Percentiles rank a stretch among this genome's conserved stretches.
Conservation (phyloP, 2,113 vertebrate genomes). For the Gavia stellata region DNA sequence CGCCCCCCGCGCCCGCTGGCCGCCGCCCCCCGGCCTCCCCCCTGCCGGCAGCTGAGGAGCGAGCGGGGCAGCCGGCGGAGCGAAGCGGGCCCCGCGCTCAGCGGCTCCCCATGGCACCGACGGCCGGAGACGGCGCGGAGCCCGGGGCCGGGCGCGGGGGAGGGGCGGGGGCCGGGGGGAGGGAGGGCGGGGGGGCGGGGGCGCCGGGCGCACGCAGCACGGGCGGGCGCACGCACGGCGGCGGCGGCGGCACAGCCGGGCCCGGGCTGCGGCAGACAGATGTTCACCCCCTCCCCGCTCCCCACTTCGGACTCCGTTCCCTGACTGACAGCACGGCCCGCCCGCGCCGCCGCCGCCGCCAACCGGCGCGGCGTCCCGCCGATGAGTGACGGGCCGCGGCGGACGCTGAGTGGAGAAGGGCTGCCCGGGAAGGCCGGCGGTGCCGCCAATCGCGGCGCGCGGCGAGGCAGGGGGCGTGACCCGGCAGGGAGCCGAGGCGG, state of each 20-base stretch:
- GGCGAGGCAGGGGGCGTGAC: background rate
- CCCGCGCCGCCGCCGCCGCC: background rate
- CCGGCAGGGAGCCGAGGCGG: background rate
- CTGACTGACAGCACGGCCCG: slow-evolving; percentile 20
- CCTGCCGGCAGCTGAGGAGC: slow-evolving; percentile 43
- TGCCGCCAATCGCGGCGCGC: background rate
- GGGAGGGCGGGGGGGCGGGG: background rate
- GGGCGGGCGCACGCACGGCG: slow-evolving; percentile 36
- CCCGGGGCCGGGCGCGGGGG: slow-evolving; percentile 2
- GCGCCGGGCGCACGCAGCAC: slow-evolving; percentile 63
- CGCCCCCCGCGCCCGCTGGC: slow-evolving; percentile 17
- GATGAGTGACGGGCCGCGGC: background rate
- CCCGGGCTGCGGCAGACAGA: slow-evolving; percentile 70
- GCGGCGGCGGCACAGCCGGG: slow-evolving; percentile 36
- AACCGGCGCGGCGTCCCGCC: background rate
- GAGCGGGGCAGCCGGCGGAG: slow-evolving; percentile 19
- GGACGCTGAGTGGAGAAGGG: background rate
- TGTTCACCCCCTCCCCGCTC: slow-evolving; percentile 42
- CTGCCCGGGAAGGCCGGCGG: background rate
- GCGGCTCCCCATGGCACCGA: slow-evolving; percentile 66
- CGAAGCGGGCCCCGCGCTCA: slow-evolving; percentile 57
- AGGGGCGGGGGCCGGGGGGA: background rate
- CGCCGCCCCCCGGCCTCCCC: slow-evolving; percentile 32
- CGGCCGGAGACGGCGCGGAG: slow-evolving; percentile 51
- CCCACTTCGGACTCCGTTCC: slow-evolving; percentile 8